These are phyloP conservation scores for Pseudocheirus occidentalis DNA, from an alignment of 2,797 vertebrate genomes.

Conservation along the genomic window DNA sequence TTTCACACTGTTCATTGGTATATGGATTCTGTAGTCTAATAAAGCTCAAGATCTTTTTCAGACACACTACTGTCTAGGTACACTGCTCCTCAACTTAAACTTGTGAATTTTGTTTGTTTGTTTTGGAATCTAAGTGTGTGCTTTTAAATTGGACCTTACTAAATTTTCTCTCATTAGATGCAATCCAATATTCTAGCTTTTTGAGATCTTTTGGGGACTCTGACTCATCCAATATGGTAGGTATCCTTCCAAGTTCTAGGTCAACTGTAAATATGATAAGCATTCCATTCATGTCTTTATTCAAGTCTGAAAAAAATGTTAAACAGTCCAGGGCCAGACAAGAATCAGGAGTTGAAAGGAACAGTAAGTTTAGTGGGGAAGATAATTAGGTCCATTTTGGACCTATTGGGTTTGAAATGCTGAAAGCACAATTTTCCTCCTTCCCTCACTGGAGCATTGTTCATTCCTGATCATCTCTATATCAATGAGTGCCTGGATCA, in stretches of 20 bases:
- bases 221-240: not conserved
- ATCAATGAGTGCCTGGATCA: not conserved
- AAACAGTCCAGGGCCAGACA: not conserved
- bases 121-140: not conserved
- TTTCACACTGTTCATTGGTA: not conserved
- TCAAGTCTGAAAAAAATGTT: conserved; percentile 2
- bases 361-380: not conserved
- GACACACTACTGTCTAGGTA: not conserved
- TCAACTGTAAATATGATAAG: not conserved
- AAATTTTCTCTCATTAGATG: not conserved
- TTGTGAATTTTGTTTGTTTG: not conserved
- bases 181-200: not conserved
- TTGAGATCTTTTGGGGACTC: not conserved
- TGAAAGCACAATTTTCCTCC: not conserved
- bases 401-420: not conserved
- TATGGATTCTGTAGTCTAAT: not conserved
- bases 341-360: not conserved
- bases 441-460: not conserved
- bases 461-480: conserved; percentile 47
- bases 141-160: not conserved
- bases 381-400: not conserved
- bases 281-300: not conserved
- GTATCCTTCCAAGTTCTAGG: not conserved
- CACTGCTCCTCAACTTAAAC: not conserved
- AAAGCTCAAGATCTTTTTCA: not conserved